Percentiles rank a stretch among this genome's conserved stretches.
Conservation (phyloP, 2,113 vertebrate species). For the Galemys pyrenaicus region DNA sequence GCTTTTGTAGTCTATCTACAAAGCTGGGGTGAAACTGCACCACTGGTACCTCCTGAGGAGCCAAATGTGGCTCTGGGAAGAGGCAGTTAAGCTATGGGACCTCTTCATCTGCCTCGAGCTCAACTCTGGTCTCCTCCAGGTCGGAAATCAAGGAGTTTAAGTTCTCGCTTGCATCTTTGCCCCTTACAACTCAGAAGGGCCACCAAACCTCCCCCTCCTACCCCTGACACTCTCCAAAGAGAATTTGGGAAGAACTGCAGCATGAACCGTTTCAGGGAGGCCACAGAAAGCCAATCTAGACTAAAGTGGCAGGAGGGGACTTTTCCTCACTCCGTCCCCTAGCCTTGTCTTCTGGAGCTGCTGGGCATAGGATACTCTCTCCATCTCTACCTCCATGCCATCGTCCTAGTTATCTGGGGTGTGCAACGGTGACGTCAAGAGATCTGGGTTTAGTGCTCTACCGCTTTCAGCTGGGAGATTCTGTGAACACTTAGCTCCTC, state of each 20-base stretch:
- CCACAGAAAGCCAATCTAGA: not conserved
- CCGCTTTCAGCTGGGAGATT: not conserved
- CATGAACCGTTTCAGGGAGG: not conserved
- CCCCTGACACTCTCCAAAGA: not conserved
- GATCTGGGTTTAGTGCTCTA: not conserved
- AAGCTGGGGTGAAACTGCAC: not conserved
- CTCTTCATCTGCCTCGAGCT: not conserved
- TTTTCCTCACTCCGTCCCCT: not conserved
- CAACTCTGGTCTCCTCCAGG: not conserved
- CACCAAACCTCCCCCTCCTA: not conserved
- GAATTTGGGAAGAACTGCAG: not conserved
- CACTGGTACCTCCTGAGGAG: not conserved
- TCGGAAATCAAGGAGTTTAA: not conserved
- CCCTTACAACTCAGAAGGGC: not conserved
- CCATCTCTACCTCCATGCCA: not conserved
- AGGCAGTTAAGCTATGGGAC: not conserved
- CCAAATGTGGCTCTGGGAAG: not conserved
- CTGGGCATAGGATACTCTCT: not conserved
- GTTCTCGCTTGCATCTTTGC: not conserved
- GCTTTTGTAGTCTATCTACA: not conserved
- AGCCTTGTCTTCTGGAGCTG: not conserved
- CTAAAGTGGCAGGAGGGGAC: not conserved
- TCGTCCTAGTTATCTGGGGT: not conserved
- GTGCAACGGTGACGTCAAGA: not conserved
- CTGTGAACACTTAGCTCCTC: not conserved